A percentile compares a stretch with the other conserved stretches of the same genome.
These are phyloP conservation scores for Pelvicachromis taeniatus DNA, from an alignment of 2,113 vertebrate genomes.

Conservation along the genomic window DNA sequence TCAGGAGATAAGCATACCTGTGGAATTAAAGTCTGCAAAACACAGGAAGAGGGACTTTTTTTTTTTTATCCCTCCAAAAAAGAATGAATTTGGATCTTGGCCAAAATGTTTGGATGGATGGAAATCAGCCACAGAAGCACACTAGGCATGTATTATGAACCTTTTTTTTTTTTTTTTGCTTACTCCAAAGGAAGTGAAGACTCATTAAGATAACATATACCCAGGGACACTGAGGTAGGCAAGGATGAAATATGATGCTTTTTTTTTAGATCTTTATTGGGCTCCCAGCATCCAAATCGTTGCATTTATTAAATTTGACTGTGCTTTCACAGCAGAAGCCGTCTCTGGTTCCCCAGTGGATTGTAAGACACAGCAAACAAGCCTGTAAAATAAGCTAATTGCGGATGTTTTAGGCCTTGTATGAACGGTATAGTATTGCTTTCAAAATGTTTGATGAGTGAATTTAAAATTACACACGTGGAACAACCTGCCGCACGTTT, in stretches of 20 bases:
- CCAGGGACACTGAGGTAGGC: conserved; percentile 22
- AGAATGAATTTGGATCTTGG: not conserved
- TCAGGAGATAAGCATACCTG: not conserved
- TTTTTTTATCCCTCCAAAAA: not conserved
- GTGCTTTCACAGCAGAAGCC: not conserved
- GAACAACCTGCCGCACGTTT: not conserved
- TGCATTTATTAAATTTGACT: conserved; percentile 16
- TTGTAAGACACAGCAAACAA: not conserved
- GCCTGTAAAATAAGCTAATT: not conserved
- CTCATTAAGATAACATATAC: conserved; percentile 40
- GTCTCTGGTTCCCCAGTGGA: not conserved
- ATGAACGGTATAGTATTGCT: not conserved
- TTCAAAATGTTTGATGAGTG: not conserved
- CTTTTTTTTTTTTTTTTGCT: not conserved
- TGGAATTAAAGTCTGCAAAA: conserved; percentile 1
- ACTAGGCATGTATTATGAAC: not conserved
- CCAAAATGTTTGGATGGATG: not conserved
- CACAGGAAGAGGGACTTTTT: not conserved
- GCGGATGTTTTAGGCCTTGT: not conserved
- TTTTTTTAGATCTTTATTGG: conserved; percentile 21
- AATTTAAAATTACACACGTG: not conserved
- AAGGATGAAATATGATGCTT: conserved; percentile 32
- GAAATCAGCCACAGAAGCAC: not conserved
- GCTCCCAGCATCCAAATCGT: not conserved
- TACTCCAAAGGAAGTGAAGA: conserved; percentile 9